A percentile compares a stretch with the other conserved stretches of the same genome.
phyloP scores from a whole-genome alignment of 2,888 invertebrate genomes.

The Zaprionus bogoriensis region DNA sequence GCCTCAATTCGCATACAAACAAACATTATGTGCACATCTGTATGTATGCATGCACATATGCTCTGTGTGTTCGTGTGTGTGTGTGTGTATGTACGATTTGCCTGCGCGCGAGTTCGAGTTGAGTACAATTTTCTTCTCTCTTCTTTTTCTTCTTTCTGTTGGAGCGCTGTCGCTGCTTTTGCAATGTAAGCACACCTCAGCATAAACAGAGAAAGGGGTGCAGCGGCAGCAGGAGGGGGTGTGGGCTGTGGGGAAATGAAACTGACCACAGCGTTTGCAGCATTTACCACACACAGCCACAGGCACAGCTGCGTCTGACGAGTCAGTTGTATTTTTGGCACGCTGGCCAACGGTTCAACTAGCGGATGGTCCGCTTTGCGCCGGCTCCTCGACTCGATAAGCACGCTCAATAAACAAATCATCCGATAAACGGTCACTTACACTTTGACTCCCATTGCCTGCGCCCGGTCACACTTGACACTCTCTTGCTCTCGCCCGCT shows the following conservation, averaged over 20 bases:
- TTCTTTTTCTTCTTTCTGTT: slow-evolving; percentile 5
- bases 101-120: slow-evolving; percentile 11
- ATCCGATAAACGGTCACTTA: slow-evolving; percentile 31
- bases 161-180: slow-evolving; percentile 26
- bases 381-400: background rate
- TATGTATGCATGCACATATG: background rate
- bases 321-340: slow-evolving; percentile 70
- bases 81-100: background rate
- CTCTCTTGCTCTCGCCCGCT: slow-evolving; percentile 3
- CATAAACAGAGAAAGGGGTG: background rate
- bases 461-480: slow-evolving; percentile 12
- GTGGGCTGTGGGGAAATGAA: slow-evolving; percentile 12
- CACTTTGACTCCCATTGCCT: background rate
- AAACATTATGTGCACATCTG: background rate
- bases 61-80: background rate
- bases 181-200: slow-evolving; percentile 46
- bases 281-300: slow-evolving; percentile 30
- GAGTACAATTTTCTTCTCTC: slow-evolving; percentile 36
- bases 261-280: slow-evolving; percentile 36
- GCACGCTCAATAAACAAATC: slow-evolving; percentile 4
- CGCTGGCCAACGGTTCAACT: slow-evolving; percentile 72
- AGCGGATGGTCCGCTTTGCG: slow-evolving; percentile 46
- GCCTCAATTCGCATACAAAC: slow-evolving; percentile 39
- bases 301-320: slow-evolving; percentile 20
- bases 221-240: background rate